Evolutionary conservation across 2,888 invertebrate genomes (phyloP).

Genomic region (Orthosia gothica): DNA sequence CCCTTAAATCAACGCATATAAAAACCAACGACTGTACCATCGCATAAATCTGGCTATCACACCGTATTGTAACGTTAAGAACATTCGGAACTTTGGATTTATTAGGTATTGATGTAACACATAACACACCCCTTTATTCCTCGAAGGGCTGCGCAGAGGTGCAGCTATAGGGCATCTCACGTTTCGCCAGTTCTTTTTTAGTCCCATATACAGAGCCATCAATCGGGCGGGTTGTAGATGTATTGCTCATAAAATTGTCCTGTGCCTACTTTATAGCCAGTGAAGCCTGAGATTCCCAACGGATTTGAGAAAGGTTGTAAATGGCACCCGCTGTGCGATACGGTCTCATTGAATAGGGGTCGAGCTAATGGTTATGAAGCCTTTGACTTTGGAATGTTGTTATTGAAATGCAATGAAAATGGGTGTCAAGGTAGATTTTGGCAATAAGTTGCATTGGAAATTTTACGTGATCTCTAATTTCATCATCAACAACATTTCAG

Average conservation of each 20-base stretch:
- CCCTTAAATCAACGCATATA: slow-evolving; percentile 12
- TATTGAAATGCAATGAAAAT: neutral
- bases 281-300: slow-evolving; percentile 5
- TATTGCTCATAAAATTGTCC: slow-evolving; percentile 38
- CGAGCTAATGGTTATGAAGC: slow-evolving; percentile 5
- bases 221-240: neutral
- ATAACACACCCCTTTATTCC: too few species aligned
- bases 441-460: neutral
- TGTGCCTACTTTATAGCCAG: slow-evolving; percentile 28
- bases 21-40: slow-evolving; percentile 24
- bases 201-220: too few species aligned
- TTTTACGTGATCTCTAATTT: neutral
- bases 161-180: too few species aligned
- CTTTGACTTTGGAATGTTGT: slow-evolving; percentile 8
- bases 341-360: neutral
- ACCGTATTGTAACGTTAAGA: slow-evolving; percentile 36
- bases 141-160: too few species aligned
- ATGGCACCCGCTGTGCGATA: slow-evolving; percentile 29
- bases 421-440: neutral
- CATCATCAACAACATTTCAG: too few species aligned
- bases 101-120: slow-evolving; percentile 15
- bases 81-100: slow-evolving; percentile 42
- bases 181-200: too few species aligned
- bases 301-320: slow-evolving; percentile 21
- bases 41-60: slow-evolving; percentile 48